phyloP scores from a whole-genome alignment of 53 echinoderm and acorn worm species.

The Pentamera pediparva region DNA sequence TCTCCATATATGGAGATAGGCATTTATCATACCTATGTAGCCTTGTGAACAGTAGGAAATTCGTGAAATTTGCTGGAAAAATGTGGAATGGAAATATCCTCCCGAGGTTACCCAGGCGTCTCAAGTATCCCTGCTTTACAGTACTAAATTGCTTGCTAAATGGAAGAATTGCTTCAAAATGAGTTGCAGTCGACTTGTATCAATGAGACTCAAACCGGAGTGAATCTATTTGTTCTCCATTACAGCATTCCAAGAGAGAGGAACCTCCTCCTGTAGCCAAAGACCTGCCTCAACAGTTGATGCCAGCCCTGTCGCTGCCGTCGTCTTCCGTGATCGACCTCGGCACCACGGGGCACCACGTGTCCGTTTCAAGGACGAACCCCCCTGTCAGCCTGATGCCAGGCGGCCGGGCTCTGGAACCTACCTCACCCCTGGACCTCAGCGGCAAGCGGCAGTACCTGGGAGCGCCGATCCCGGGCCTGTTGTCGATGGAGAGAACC shows the following conservation, averaged over 20 bases:
- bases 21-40: too few species aligned
- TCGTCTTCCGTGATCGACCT: constrained; percentile 50
- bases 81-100: too few species aligned
- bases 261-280: neutral
- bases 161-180: too few species aligned
- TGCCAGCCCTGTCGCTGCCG: neutral
- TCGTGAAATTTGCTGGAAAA: too few species aligned
- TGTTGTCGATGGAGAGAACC: neutral
- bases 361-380: constrained; percentile 38
- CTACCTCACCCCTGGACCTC: constrained; percentile 48
- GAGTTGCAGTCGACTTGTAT: too few species aligned
- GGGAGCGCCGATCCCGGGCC: neutral
- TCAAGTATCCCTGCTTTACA: too few species aligned
- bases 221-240: neutral
- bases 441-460: constrained; percentile 38
- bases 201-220: neutral
- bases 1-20: too few species aligned
- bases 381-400: neutral
- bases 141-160: too few species aligned
- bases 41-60: too few species aligned
- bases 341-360: constrained; percentile 50
- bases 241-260: constrained; percentile 24
- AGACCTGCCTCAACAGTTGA: neutral
- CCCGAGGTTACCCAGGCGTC: too few species aligned
- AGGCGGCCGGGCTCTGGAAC: neutral